phyloP scores from a whole-genome alignment of 92 coral and sea anemone genomes.

The Heteractis magnifica region DNA sequence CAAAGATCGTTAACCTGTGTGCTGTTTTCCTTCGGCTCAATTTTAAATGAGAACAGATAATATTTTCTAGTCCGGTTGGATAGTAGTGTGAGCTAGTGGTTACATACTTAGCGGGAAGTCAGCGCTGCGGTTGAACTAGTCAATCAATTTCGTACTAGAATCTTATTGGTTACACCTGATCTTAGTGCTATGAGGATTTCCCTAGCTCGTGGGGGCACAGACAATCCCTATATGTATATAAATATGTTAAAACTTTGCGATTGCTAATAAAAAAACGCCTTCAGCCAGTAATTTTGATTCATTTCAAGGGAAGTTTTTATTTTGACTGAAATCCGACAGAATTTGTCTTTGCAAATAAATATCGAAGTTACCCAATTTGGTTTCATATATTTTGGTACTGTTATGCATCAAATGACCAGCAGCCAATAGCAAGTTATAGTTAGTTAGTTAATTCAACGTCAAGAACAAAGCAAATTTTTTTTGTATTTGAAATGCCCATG shows the following conservation, averaged over 20 bases:
- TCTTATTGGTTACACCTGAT: slow-evolving; percentile 6
- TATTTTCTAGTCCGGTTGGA: slow-evolving; percentile 9
- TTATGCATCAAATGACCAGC: background rate
- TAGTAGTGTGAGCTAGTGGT: slow-evolving; percentile 2
- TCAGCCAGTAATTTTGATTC: background rate
- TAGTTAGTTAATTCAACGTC: background rate
- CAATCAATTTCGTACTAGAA: slow-evolving; percentile 21
- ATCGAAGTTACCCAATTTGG: background rate
- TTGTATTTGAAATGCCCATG: background rate
- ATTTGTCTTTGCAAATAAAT: background rate
- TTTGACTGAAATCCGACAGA: background rate
- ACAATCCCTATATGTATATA: background rate
- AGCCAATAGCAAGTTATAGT: background rate
- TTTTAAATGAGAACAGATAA: background rate
- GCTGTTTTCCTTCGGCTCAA: background rate
- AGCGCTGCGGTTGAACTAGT: slow-evolving; percentile 18
- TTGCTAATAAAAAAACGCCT: too few relatives aligned
- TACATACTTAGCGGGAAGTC: slow-evolving; percentile 25
- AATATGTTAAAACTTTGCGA: background rate
- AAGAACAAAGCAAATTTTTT: background rate
- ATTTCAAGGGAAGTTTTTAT: background rate
- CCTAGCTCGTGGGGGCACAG: background rate
- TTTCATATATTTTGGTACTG: background rate
- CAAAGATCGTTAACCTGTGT: background rate
- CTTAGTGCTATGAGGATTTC: slow-evolving; percentile 8